Evolutionary conservation across 1,140 invertebrate species (phyloP).

Genomic region (Drosophila suzukii): DNA sequence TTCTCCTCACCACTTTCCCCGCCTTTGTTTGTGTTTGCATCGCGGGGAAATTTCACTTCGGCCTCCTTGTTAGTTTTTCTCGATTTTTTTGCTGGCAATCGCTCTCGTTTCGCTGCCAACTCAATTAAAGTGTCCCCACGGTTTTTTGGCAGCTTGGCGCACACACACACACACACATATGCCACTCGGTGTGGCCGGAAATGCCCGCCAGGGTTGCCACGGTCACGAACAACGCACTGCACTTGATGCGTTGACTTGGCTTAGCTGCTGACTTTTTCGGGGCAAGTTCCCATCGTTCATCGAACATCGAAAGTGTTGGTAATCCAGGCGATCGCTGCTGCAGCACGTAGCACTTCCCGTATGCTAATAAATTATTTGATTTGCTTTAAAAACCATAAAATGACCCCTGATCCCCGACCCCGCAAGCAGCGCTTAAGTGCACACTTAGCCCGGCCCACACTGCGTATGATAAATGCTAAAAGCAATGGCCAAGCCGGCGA

Average conservation of each 20-base stretch:
- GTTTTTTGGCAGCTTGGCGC: not conserved
- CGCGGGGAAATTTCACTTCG: not conserved
- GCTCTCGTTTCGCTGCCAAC: conserved; percentile 23
- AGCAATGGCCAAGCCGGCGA: conserved; percentile 37
- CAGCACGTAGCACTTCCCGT: conserved; percentile 17
- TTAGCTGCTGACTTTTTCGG: conserved; percentile 29
- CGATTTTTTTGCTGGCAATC: conserved; percentile 1
- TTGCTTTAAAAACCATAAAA: conserved; percentile 56
- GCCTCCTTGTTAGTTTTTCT: not conserved
- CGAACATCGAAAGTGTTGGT: not conserved
- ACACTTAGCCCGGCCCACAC: conserved; percentile 52
- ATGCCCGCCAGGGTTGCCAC: conserved; percentile 19
- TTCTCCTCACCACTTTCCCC: not conserved
- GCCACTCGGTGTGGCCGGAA: conserved; percentile 26
- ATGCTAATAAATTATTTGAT: conserved; percentile 66
- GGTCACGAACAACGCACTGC: conserved; percentile 30
- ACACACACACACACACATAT: conserved; percentile 1
- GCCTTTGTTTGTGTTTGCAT: not conserved
- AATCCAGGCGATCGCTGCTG: conserved; percentile 39
- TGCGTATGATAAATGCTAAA: conserved; percentile 64
- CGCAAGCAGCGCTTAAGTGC: conserved; percentile 44
- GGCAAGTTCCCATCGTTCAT: not conserved
- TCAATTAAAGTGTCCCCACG: conserved; percentile 34
- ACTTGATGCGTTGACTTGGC: conserved; percentile 33
- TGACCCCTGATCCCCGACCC: conserved; percentile 11